Base-by-base conservation (phyloP, 2,888 invertebrate genomes). In the Spodoptera exigua region DNA sequence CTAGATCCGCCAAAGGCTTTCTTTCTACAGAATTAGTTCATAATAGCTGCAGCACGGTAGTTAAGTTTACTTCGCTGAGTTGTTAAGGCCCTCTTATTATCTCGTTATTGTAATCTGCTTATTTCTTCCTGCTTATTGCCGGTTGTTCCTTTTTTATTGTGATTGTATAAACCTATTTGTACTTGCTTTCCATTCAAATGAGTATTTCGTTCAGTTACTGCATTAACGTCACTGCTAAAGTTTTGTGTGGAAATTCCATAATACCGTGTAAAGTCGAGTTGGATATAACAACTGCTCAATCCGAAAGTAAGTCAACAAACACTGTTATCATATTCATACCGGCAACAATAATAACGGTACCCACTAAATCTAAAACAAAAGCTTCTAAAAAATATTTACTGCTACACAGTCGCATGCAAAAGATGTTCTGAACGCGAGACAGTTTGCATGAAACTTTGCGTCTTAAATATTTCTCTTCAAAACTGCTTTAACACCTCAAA, bases 361-460 rank as follows among this genome's bases (percentile, higher is more conserved):
- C 70, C 70, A 84, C 80, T 85, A 84, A 87, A 76, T 84, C 79
- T 82, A 76, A 80, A 81, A 84, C 81, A 80, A 75, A 78, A 78
- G 74, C 79, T 83, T 82, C 81, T 84, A 76, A 70, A 86, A 85
- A 84, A 86, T 83, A 87, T 86, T 86, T 86, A 86, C 82, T 80
- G 81, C 80, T 84, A 86, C 80, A 51, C 49, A 48, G 61, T 86
- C 83, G 85, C 85, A 87, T 85, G 86, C 85, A 82, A 84, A 86
- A 87, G 87, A 89, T 85, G 83, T 81, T 82, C 78, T 75, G 76
- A 83, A 82, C 81, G 81, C 81, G 81, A 86, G 86, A 87, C 86
- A 85, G 81, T 84, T 82, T 79, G 79, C 78, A 79, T 72, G 72
- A 79, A 78, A 71, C 61, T 74, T 63, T 52, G 52, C 47, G 47